A percentile compares a stretch with the other conserved stretches of the same genome.
phyloP scores from a whole-genome alignment of 2,888 invertebrate genomes.

The Oxytorus armatus region DNA sequence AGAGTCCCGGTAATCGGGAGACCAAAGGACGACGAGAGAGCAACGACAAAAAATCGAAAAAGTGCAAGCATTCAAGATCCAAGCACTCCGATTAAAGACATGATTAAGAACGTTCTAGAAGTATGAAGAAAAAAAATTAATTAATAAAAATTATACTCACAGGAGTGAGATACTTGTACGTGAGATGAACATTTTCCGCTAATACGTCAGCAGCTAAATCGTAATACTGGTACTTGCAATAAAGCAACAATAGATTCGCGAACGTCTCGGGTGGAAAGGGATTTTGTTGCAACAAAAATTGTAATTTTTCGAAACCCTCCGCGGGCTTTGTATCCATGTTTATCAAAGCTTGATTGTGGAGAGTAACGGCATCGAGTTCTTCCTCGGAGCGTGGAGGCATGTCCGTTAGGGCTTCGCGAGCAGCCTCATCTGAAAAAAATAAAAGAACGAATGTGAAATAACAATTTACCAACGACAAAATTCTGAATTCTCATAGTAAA shows the following conservation, averaged over 20 bases:
- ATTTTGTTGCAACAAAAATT: conserved; percentile 97
- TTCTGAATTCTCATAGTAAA: background rate
- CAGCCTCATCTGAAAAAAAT: conserved; percentile 88
- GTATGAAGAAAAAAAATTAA: background rate
- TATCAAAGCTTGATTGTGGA: conserved; percentile 98
- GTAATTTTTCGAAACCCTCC: conserved; percentile 97
- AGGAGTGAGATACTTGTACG: conserved; percentile 96
- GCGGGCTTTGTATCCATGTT: conserved; percentile 95
- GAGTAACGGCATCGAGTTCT: conserved; percentile 98
- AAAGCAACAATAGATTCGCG: conserved; percentile 96
- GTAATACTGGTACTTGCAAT: conserved; percentile 98
- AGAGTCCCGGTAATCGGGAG: conserved; percentile 68
- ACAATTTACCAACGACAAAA: background rate
- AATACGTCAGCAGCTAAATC: conserved; percentile 99
- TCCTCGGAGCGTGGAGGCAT: conserved; percentile 98
- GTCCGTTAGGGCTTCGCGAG: conserved; percentile 94
- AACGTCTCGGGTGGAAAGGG: conserved; percentile 99
- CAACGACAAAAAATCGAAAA: conserved; percentile 76
- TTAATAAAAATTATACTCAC: conserved; percentile 84
- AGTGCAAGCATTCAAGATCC: conserved; percentile 79
- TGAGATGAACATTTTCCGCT: conserved; percentile 98
- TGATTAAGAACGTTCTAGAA: background rate
- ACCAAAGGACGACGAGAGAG: conserved; percentile 70
- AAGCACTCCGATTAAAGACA: conserved; percentile 73
- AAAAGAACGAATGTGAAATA: background rate